phyloP scores from a whole-genome alignment of 2,113 vertebrate genomes.

The Laticauda colubrina region DNA sequence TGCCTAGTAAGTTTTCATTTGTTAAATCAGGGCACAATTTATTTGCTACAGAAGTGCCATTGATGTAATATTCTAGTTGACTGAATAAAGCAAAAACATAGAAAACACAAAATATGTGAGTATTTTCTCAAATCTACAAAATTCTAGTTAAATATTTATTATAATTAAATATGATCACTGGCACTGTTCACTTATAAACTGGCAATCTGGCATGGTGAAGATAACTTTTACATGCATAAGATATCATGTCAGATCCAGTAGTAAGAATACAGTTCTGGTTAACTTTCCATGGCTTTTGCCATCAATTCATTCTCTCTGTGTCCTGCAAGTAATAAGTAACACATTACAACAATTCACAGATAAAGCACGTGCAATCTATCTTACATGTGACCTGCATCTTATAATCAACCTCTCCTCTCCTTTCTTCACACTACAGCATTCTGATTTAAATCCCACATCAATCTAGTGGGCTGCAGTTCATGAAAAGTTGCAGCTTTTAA shows the following conservation, averaged over 20 bases:
- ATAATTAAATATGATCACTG: neutral
- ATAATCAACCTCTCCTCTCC: neutral
- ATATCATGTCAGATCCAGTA: neutral
- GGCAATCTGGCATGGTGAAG: neutral
- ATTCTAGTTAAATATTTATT: neutral
- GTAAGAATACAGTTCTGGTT: neutral
- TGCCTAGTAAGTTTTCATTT: neutral
- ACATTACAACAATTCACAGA: neutral
- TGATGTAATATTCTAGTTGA: neutral
- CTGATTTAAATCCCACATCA: neutral
- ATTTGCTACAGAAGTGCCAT: neutral
- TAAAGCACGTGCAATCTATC: neutral
- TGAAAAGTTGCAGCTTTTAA: neutral
- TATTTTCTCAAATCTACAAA: neutral
- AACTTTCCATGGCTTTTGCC: neutral
- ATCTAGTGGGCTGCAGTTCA: neutral
- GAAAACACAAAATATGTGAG: neutral
- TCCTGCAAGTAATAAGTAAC: neutral
- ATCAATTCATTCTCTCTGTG: neutral
- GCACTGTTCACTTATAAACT: neutral
- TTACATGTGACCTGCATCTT: neutral
- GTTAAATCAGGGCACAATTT: neutral
- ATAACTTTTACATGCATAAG: neutral
- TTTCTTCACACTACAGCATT: neutral
- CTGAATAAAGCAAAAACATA: neutral